Base-by-base conservation (phyloP, 64 coral and sea anemone genomes). In the Acropora tenuis region DNA sequence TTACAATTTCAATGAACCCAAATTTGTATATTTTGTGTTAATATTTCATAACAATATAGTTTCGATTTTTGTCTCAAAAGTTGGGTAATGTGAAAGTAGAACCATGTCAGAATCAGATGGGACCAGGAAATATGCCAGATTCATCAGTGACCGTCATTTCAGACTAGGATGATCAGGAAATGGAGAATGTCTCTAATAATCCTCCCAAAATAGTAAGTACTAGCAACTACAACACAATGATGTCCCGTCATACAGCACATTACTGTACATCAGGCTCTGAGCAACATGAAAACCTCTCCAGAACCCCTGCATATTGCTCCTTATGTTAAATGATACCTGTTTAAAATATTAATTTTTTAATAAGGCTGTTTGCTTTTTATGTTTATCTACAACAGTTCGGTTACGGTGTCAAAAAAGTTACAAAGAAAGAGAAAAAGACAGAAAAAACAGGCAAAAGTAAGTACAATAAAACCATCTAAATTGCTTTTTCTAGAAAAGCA, bases 141-240 rank as follows among this genome's bases (percentile, higher is more conserved):
- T 52, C 78, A 81, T 61, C 78, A 81, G 57, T 81, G 78, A 81
- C 57, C 57, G 30, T 57, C 78, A 80, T 80, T 80, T 81, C 78
- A 81, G 78, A 81, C 57, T 47, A 81, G 73, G 73, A 75, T 81
- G 78, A 81, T 81, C 78, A 81, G 48, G 78, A 81, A 55, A 61
- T 57, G 78, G 78, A 81, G 49, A 55, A 19, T 61, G 4, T 61
- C 78, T 58, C 78, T 57, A 61, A n/a, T 61, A 81, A 81, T 81
- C 78, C 78, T 61, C 78, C 50, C 48, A 81, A 63, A 81, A 57
- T 50, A 50, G 78, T 80, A 80, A 80, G 52, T 80, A 80, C 78
- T 58, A 80, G 71, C 71, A 74, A 74, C 71, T 74, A 40, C 71
- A 74, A 41, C 71, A 74, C 71, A 74, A 74, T 74, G 71, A 74